A percentile compares a stretch with the other conserved stretches of the same genome.
Evolutionary conservation across 2,113 vertebrate genomes (phyloP).

Genomic region (Loxodonta africana): DNA sequence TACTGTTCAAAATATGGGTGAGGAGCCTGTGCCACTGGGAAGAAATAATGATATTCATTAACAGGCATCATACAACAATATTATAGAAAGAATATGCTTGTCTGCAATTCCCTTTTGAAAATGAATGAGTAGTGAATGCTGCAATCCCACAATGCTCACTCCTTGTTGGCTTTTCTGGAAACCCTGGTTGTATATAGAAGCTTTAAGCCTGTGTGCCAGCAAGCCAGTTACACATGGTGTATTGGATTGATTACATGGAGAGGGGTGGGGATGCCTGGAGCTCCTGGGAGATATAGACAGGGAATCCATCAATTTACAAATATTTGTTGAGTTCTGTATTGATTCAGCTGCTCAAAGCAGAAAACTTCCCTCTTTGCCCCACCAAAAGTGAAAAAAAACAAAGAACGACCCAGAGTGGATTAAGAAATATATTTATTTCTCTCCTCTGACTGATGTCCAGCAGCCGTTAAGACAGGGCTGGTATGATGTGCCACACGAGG

Average conservation of each 20-base stretch:
- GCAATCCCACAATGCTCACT: fast-evolving
- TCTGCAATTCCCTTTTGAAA: neutral
- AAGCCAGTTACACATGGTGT: neutral
- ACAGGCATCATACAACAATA: neutral
- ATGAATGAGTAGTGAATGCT: neutral
- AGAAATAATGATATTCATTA: neutral
- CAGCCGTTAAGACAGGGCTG: neutral
- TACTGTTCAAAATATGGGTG: too few species aligned
- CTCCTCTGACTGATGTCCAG: neutral
- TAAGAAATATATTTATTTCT: neutral
- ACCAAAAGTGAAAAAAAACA: neutral
- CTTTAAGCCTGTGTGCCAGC: neutral
- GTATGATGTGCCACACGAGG: fast-evolving
- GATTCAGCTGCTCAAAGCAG: neutral
- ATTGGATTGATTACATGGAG: fast-evolving
- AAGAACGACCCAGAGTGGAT: too few species aligned
- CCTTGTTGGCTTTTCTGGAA: neutral
- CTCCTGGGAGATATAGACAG: neutral
- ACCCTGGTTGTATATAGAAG: neutral
- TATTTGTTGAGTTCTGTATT: neutral
- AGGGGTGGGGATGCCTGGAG: neutral
- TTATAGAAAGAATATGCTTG: neutral
- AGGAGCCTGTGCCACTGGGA: neutral
- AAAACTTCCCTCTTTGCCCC: neutral
- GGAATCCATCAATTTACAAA: neutral